Base-by-base conservation (phyloP, 2,113 vertebrate genomes). In the Carassius auratus region DNA sequence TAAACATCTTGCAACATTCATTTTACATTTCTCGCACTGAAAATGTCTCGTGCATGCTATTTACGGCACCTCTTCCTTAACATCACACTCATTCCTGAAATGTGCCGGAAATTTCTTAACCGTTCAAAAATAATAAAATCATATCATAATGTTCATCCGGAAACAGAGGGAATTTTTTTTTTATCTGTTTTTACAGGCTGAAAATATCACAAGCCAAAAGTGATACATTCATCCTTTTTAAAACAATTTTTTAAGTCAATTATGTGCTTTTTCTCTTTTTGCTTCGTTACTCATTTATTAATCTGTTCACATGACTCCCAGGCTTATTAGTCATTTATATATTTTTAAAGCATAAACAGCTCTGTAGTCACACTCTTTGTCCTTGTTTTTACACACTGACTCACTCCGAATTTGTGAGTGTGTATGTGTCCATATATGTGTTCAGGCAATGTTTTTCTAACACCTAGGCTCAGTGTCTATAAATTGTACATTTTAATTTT, bases 401-500 rank as follows among this genome's bases (percentile, higher is more conserved):
- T 59, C 26, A 38, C 52, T 36, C 8, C 89, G 89, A 79, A 89
- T 74, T 15, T 42, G 71, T 68, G 73, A 66, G 83, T 76, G 69
- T 61, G 57, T 79, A 26, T 48, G 82, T 80, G 69, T 71, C 48
- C 45, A 33, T 82, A 50, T 73, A 23, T 71, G 73, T 57, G 26
- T 64, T 59, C 12, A 36, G 26, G 30, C 9, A 5, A 42, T 48
- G 71, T 36, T 77, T 19, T 5, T 77, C 26, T 52, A 26, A 33
- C 52, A 36, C 48, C 21, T 14, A 71, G 68, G 33, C 8, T n/a
- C 36, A 42, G 9, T 71, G 66, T 69, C 21, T 14, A 23, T 48
- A 1, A n/a, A 74, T 48, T 45, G 12, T 7, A 88, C 90, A 91
- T 92, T 92, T 90, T 85, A 79, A 83, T 30, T 30, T 1, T 30